phyloP scores from a whole-genome alignment of 1,140 invertebrate genomes.

The Heterodera schachtii region DNA sequence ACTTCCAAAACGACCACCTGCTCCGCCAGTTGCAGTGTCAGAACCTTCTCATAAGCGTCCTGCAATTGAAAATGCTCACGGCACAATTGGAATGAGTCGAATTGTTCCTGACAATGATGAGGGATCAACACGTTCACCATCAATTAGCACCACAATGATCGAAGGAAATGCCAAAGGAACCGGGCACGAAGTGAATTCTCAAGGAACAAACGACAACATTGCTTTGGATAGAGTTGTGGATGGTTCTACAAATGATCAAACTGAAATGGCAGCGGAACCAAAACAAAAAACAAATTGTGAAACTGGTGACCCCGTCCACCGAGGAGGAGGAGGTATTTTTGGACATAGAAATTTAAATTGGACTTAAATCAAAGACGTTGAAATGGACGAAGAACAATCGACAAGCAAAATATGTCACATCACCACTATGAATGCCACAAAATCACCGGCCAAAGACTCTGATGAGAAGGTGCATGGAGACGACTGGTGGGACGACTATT shows the following conservation, averaged over 20 bases:
- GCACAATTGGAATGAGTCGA: neutral
- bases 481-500: constrained; percentile 55
- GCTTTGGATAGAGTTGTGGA: neutral
- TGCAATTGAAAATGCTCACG: neutral
- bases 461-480: neutral
- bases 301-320: too few relatives aligned
- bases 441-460: neutral
- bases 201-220: neutral
- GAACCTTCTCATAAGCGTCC: neutral
- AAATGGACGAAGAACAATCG: neutral
- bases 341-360: too few relatives aligned
- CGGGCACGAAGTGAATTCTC: neutral
- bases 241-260: neutral
- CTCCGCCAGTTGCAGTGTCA: neutral
- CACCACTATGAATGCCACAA: neutral
- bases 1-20: neutral
- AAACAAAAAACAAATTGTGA: neutral
- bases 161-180: neutral
- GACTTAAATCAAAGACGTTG: too few relatives aligned
- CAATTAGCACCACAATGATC: neutral
- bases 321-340: too few relatives aligned
- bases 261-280: neutral
- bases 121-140: neutral
- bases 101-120: neutral
- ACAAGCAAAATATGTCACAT: neutral